Evolutionary conservation across 2,797 vertebrate species (phyloP), one percentile per base, ranked within the genome.

Genomic region (Petrocephalus schoutedeni): DNA sequence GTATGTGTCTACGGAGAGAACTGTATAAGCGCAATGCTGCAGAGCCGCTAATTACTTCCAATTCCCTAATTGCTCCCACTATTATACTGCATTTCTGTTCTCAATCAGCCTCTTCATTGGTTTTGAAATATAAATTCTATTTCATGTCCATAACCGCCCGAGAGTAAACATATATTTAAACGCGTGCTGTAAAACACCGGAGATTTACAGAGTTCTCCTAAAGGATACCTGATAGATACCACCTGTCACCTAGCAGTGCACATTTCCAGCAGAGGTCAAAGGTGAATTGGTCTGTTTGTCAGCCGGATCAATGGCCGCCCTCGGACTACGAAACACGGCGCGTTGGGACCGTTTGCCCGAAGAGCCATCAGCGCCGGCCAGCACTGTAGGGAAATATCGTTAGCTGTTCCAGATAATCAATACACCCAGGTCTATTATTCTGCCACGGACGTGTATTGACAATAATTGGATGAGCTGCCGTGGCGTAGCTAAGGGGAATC

Each of bases 401-500:
- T 94, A 93, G 94, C 95, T 93, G 92, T 90, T 92, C 92, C 90
- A 95, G 92, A 93, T 95, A 96, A 97, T 97, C 97, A 96, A 97
- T 97, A 96, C 80, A 88, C 92, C 91, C 92, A 90, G 94, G 91
- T 94, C 96, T 96, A 95, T 96, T 96, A 97, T 94, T 93, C 92
- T 92, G 93, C 93, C 93, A 92, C 92, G 93, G 93, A 93, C 94
- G 91, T 93, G 93, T 95, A 94, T 89, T 89, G 93, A 92, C 95
- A 94, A 93, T 93, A 94, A 96, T 92, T 96, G 95, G 94, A 93
- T 95, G 94, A 93, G 91, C 86, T 90, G 89, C 92, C 93, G 91
- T 94, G 93, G 96, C 94, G 94, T 96, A 96, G 97, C 97, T 95
- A 93, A 96, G 95, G 95, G 94, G 95, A 95, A 94, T 95, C 94